These are phyloP conservation scores for Chrysolina oricalcia DNA, from an alignment of 2,888 invertebrate species.

Conservation along the genomic window DNA sequence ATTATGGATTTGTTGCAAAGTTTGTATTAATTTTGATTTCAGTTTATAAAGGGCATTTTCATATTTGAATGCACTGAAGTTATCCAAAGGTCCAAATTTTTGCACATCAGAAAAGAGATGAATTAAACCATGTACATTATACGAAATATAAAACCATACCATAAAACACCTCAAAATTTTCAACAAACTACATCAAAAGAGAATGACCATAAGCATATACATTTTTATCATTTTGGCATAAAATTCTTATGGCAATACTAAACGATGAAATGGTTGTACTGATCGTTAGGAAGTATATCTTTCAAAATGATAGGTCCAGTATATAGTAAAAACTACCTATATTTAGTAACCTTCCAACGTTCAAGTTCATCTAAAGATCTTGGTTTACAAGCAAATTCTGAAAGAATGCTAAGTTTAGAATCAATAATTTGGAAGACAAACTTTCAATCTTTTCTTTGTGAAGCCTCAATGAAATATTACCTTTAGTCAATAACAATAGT, in stretches of 20 bases:
- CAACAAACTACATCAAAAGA: slow-evolving; percentile 17
- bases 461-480: slow-evolving; percentile 24
- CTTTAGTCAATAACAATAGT: slow-evolving; percentile 15
- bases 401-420: background rate
- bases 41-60: slow-evolving; percentile 49
- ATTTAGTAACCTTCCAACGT: slow-evolving; percentile 34
- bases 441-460: slow-evolving; percentile 23
- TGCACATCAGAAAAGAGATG: slow-evolving; percentile 49
- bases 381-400: slow-evolving; percentile 26
- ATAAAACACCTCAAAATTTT: no score
- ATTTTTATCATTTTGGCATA: slow-evolving; percentile 13
- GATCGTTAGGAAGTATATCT: slow-evolving; percentile 14
- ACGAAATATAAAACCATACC: no score
- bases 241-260: slow-evolving; percentile 32
- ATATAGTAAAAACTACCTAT: slow-evolving; percentile 37
- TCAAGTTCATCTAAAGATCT: slow-evolving; percentile 24
- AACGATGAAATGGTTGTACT: slow-evolving; percentile 20
- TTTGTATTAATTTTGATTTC: slow-evolving; percentile 34
- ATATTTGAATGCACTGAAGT: slow-evolving; percentile 49
- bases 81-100: slow-evolving; percentile 48
- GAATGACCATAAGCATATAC: slow-evolving; percentile 10
- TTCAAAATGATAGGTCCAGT: slow-evolving; percentile 26
- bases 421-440: background rate
- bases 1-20: no score
- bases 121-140: slow-evolving; percentile 53